A percentile compares a stretch with the other conserved stretches of the same genome.
phyloP scores from a whole-genome alignment of 2,888 invertebrate species.

The Drosophila mayaguana region DNA sequence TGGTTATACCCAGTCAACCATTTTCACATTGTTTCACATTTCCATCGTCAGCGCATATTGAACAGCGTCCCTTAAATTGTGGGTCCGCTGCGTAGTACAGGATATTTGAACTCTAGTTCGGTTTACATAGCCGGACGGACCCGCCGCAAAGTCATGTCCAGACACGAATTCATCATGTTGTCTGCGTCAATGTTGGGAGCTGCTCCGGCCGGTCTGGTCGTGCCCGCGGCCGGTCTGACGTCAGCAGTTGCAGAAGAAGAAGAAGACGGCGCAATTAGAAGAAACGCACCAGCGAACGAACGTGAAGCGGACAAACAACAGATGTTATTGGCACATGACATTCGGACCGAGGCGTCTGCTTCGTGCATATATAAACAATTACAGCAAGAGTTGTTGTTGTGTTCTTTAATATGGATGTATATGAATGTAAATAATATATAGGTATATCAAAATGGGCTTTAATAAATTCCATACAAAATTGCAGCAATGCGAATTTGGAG shows the following conservation, averaged over 20 bases:
- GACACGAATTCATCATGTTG: conserved; percentile 75
- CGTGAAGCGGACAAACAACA: conserved; percentile 38
- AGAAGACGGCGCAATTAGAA: conserved; percentile 44
- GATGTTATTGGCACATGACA: conserved; percentile 48
- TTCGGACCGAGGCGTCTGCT: conserved; percentile 6
- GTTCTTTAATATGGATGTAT: conserved; percentile 5
- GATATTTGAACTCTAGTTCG: conserved; percentile 32
- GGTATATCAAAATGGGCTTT: conserved; percentile 68
- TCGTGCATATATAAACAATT: neutral
- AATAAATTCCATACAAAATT: conserved; percentile 63
- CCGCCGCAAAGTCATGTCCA: conserved; percentile 65
- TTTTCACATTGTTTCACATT: conserved; percentile 3
- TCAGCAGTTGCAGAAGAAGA: conserved; percentile 51
- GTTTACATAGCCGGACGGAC: conserved; percentile 25
- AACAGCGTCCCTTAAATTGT: conserved; percentile 12
- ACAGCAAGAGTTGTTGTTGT: neutral
- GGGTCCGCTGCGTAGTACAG: conserved; percentile 19
- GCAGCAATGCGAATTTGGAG: conserved; percentile 9
- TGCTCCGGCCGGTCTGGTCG: conserved; percentile 11
- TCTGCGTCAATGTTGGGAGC: conserved; percentile 18
- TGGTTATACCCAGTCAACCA: neutral
- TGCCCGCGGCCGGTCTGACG: conserved; percentile 57
- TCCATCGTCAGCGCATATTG: neutral
- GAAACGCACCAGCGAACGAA: neutral
- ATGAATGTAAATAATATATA: neutral